Conservation (phyloP, 2,888 invertebrate species). For the Polymixis flavicincta region DNA sequence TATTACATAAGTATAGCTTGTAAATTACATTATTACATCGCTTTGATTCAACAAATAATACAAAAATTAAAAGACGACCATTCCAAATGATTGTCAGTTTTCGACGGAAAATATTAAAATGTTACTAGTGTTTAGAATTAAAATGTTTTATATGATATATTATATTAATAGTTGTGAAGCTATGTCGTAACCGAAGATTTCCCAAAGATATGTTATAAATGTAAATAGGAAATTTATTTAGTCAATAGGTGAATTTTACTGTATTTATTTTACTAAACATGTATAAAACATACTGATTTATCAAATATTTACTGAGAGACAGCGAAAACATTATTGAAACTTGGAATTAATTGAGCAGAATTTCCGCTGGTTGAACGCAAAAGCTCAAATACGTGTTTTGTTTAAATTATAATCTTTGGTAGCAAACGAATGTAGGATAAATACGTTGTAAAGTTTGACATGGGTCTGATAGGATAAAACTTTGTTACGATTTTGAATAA, state of each 20-base stretch:
- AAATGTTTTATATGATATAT: conserved; percentile 70
- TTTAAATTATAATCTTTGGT: conserved; percentile 44
- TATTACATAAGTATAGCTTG: conserved; percentile 37
- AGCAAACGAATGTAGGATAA: conserved; percentile 46
- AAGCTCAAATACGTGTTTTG: conserved; percentile 36
- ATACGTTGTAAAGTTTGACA: conserved; percentile 53
- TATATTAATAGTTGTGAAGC: conserved; percentile 49
- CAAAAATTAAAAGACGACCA: conserved; percentile 59
- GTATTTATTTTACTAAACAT: conserved; percentile 41
- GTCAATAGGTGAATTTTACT: conserved; percentile 30
- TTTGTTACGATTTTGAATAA: conserved; percentile 54
- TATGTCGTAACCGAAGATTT: conserved; percentile 61
- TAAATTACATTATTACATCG: conserved; percentile 48
- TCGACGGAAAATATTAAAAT: conserved; percentile 65
- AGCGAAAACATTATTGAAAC: conserved; percentile 6
- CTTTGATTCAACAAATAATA: conserved; percentile 55
- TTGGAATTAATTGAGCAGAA: conserved; percentile 15
- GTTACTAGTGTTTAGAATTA: conserved; percentile 63
- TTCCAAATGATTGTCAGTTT: conserved; percentile 69
- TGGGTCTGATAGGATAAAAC: conserved; percentile 63
- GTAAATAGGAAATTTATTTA: conserved; percentile 56
- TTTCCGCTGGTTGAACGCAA: conserved; percentile 21
- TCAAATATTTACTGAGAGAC: conserved; percentile 4
- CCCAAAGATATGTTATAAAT: conserved; percentile 66
- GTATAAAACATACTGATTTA: conserved; percentile 5